These are phyloP conservation scores for Capromys pilorides DNA, from an alignment of 2,797 vertebrate species.

Conservation along the genomic window DNA sequence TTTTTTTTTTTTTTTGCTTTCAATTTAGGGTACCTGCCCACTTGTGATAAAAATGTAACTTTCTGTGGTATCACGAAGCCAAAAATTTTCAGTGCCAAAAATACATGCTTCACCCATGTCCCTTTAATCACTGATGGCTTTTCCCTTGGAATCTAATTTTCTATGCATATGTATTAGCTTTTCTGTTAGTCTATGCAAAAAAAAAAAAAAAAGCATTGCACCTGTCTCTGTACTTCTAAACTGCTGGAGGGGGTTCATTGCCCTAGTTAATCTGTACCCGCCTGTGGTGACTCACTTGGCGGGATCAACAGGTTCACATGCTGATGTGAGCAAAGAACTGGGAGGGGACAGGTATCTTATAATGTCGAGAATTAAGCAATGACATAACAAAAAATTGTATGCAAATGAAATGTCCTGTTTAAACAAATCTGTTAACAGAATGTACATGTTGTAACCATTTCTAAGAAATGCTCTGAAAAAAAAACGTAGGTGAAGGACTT, in stretches of 20 bases:
- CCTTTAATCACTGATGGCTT: conserved; percentile 38
- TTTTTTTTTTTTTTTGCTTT: conserved; percentile 19
- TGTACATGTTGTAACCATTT: conserved; percentile 29
- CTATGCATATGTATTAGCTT: conserved; percentile 31
- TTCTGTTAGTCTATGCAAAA: conserved; percentile 30
- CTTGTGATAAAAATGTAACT: conserved; percentile 11
- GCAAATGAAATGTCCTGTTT: conserved; percentile 53
- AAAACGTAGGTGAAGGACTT: not conserved
- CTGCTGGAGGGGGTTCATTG: conserved; percentile 6
- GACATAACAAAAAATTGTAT: conserved; percentile 33
- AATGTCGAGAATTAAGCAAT: conserved; percentile 15
- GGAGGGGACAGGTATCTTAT: not conserved
- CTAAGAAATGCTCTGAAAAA: conserved; percentile 27
- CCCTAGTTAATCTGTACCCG: conserved; percentile 42
- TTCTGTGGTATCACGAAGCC: not conserved
- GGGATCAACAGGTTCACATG: conserved; percentile 64
- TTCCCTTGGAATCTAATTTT: not conserved
- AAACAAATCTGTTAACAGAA: conserved; percentile 49
- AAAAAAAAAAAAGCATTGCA: not conserved
- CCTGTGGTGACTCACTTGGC: conserved; percentile 49
- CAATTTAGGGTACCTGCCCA: not conserved
- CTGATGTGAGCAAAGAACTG: not conserved
- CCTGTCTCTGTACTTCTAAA: conserved; percentile 59
- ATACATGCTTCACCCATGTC: not conserved
- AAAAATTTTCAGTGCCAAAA: conserved; percentile 11